Evolutionary conservation across 2,888 invertebrate genomes (phyloP).

Genomic region (Chalcis sispes): DNA sequence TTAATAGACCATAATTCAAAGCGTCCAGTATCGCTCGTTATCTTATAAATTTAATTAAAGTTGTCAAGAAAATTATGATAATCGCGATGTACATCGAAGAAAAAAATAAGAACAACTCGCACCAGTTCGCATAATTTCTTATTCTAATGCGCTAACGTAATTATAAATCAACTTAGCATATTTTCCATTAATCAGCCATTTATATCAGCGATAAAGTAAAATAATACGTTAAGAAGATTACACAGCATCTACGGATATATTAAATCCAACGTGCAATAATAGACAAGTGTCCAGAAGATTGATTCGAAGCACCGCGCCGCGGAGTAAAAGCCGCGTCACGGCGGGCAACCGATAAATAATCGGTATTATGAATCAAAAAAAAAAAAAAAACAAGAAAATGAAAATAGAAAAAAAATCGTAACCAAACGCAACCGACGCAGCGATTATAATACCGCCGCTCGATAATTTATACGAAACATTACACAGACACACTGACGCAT

Average conservation of each 20-base stretch:
- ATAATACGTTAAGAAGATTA: constrained; percentile 6
- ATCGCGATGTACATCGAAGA: no score
- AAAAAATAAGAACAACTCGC: not conserved
- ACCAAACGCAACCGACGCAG: constrained; percentile 24
- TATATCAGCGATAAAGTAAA: not conserved
- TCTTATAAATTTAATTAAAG: no score
- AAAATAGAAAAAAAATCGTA: not conserved
- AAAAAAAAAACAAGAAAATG: not conserved
- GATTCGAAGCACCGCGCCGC: constrained; percentile 1
- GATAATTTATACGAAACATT: constrained; percentile 34
- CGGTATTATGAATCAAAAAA: constrained; percentile 44
- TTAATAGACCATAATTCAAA: not conserved
- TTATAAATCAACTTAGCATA: constrained; percentile 13
- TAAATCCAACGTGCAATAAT: not conserved
- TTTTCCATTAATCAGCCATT: constrained; percentile 22
- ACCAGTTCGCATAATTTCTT: constrained; percentile 30
- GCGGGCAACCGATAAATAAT: constrained; percentile 38
- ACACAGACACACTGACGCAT: constrained; percentile 38
- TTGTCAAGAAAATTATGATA: no score
- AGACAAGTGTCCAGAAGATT: constrained; percentile 48
- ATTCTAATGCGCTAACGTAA: not conserved
- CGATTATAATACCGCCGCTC: constrained; percentile 28
- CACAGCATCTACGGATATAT: not conserved
- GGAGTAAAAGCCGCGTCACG: not conserved
- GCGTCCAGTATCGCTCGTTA: not conserved